Evolutionary conservation across 2,888 invertebrate species (phyloP), one percentile per base, ranked within the genome.

Genomic region (Phymatocera aterrima): DNA sequence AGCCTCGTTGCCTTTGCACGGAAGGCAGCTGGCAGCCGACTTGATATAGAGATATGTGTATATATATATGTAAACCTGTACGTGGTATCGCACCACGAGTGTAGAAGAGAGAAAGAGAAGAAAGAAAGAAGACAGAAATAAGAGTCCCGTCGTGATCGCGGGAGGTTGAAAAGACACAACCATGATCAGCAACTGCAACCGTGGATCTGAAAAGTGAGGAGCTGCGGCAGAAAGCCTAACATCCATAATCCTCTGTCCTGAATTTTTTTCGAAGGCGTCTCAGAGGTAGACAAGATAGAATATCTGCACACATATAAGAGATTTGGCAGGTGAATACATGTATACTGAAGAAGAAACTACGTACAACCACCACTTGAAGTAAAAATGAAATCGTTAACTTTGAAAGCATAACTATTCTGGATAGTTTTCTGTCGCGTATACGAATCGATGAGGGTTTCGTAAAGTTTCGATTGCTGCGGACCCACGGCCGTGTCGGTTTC

Each of bases 21-120:
- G 87, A 87, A 88, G 87, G 89, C 88, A 88, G 89, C 88, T 89
- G 89, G 88, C 87, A 87, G 87, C 85, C 89, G 86, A 87, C 88
- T 89, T 86, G 88, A 88, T 86, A 85, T 85, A 85, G 84, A 51
- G 37, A 51, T 75, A 54, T n/a, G n/a, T n/a, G n/a, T n/a, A n/a
- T n/a, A n/a, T n/a, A n/a, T n/a, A n/a, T n/a, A n/a, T n/a, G n/a
- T n/a, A n/a, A n/a, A n/a, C n/a, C n/a, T n/a, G n/a, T 75, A 57
- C 24, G 40, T 24, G 54, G 57, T 75, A 54, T 54, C 54, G 57
- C 80, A 79, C 80, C 81, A 74, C 79, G 65, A 64, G 79, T 28
- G 78, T 54, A 79, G 61, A 40, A 78, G 43, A 70, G 54, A 68
- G 60, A 70, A 21, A 68, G 5, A 80, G 43, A 78, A 80, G 74